These are phyloP conservation scores for Allolobophora icterica DNA, from an alignment of 2,888 invertebrate genomes.

Conservation along the genomic window DNA sequence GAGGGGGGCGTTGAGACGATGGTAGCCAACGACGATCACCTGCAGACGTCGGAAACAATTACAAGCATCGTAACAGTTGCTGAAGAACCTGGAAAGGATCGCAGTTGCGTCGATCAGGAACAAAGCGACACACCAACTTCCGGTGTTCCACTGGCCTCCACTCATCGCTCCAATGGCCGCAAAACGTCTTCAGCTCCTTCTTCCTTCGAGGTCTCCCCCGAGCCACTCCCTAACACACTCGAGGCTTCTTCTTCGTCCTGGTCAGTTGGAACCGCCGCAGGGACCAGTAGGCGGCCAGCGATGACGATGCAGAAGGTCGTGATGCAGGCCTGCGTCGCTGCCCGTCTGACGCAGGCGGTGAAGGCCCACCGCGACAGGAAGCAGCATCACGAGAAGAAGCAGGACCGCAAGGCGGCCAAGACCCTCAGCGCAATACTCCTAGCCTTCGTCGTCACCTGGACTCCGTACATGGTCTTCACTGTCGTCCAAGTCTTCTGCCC, in stretches of 20 bases:
- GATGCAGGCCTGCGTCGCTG: conserved; percentile 57
- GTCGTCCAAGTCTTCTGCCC: conserved; percentile 59
- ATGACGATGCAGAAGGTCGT: conserved; percentile 46
- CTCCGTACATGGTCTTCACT: conserved; percentile 72
- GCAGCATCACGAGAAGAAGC: conserved; percentile 91
- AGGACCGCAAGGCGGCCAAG: conserved; percentile 96
- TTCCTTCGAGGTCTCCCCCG: not conserved
- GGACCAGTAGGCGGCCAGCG: conserved; percentile 20
- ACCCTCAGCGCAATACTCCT: conserved; percentile 90
- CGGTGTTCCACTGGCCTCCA: not conserved
- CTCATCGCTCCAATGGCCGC: not conserved
- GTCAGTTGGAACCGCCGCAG: not conserved
- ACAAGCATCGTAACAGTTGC: not conserved
- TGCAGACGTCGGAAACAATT: not conserved
- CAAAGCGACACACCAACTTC: not conserved
- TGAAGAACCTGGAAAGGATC: not conserved
- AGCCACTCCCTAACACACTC: not conserved
- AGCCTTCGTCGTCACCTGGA: conserved; percentile 98
- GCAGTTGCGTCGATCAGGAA: not conserved
- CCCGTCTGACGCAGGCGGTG: conserved; percentile 55
- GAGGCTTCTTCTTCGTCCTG: not conserved
- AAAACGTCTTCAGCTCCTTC: not conserved
- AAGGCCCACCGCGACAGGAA: conserved; percentile 68
- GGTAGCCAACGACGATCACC: not conserved
- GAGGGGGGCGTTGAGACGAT: not conserved